Evolutionary conservation across 2,888 invertebrate genomes (phyloP), one percentile per base, ranked within the genome.

Genomic region (Melitaea athalia): DNA sequence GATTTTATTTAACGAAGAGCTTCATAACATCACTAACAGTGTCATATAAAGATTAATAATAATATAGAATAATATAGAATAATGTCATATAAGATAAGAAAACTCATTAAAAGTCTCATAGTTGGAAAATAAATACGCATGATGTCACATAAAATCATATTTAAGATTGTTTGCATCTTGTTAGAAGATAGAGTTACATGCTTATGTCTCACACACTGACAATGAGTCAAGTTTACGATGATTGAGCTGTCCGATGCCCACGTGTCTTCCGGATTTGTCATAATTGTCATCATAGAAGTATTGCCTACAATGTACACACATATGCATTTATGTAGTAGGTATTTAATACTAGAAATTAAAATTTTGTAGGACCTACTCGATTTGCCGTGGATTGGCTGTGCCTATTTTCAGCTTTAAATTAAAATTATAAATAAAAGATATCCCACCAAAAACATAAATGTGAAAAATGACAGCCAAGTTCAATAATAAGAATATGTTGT

Each of bases 1-100:
- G 73, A 38, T 75, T 72, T 73, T 77, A 74, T 74, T 74, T 70
- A 72, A 72, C 68, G 70, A 69, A 68, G 65, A 57, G 64, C 50
- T 65, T 62, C 15, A 75, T 75, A 70, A 71, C 59, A 67, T 74
- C 69, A 75, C 74, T 78, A 77, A 71, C 77, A 77, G 67, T 69
- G 75, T 77, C 78, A 74, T 79, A 80, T 79, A 80, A 81, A 77
- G 67, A 65, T 72, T 59, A 68, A n/a, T n/a, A n/a, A n/a, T n/a
- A n/a, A n/a, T n/a, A n/a, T n/a, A n/a, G n/a, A n/a, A n/a, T n/a
- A n/a, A n/a, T n/a, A n/a, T n/a, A n/a, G n/a, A n/a, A n/a, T n/a
- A n/a, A n/a, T n/a, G n/a, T n/a, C n/a, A n/a, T n/a, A n/a, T n/a
- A n/a, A n/a, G n/a, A n/a, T n/a, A n/a, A n/a, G n/a, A n/a, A n/a